Base-by-base conservation (phyloP, 2,888 invertebrate species). In the Caenorhabditis angaria region DNA sequence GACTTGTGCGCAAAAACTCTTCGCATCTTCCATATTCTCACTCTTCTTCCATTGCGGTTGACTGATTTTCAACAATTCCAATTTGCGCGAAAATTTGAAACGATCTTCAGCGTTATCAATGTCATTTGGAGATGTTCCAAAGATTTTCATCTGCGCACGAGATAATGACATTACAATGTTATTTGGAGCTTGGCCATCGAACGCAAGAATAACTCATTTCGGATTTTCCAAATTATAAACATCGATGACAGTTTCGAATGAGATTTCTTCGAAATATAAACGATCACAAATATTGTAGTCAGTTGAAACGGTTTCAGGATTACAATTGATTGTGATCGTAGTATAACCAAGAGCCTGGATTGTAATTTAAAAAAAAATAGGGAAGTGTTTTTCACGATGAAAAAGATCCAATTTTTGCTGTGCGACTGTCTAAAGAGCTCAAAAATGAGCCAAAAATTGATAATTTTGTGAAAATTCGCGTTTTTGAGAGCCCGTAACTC, bases 211-310 rank as follows among this genome's bases (percentile, higher is more conserved):
- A 5, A 99, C 92, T 50, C 99, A 99, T 79, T 93, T 92, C 0
- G 97, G 96, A 78, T 93, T 92, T 89, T 99, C 99, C 70, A 94
- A 88, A 76, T 93, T 92, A 88, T 99, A 97, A 84, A 99, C 74
- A 25, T 82, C 82, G 35, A 82, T 70, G 10, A 80, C 80, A 0
- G 77, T 78, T 48, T 86, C 86, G 59, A 83, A 76, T 0, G 96
- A 95, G 76, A 99, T 97, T 90, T 99, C 99, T 90, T 99, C 99
- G 88, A 99, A 99, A 88, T 99, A 99, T 55, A 99, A 90, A 29
- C 97, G 91, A 89, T 99, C 96, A 86, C 97, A 97, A 94, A 99
- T 97, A 85, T 99, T 99, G 87, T 99, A 99, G 89, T 99, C 99
- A 0, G 99, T 99, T 88, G 96, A 96, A 10, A 80, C 99, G 0